These are phyloP conservation scores for Glaucomys volans DNA, from an alignment of 2,113 vertebrate species.

Conservation along the genomic window DNA sequence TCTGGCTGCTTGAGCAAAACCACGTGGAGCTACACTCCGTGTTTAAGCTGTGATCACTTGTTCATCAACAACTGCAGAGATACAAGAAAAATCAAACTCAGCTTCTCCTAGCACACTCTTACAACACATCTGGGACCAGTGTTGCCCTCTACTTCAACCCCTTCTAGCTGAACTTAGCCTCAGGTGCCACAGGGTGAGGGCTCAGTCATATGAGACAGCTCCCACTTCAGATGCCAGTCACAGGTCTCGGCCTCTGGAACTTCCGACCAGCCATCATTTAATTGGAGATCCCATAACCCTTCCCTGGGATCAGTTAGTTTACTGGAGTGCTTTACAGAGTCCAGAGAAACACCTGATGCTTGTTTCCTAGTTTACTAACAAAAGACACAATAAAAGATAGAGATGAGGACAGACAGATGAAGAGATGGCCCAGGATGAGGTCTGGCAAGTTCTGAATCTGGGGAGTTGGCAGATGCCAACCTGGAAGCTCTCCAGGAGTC, in stretches of 20 bases:
- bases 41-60: neutral
- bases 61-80: neutral
- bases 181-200: neutral
- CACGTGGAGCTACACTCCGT: neutral
- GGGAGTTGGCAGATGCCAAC: neutral
- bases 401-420: neutral
- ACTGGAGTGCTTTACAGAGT: neutral
- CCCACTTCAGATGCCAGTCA: neutral
- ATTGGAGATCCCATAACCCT: neutral
- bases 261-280: neutral
- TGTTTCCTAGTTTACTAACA: neutral
- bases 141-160: neutral
- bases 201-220: neutral
- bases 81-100: neutral
- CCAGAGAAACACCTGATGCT: neutral
- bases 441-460: too few relatives aligned
- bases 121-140: neutral
- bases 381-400: neutral
- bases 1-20: neutral
- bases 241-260: neutral
- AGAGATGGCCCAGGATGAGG: neutral
- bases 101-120: neutral
- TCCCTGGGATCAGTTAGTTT: neutral
- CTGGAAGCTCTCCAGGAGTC: neutral
- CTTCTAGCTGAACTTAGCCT: neutral